phyloP scores from a whole-genome alignment of 2,797 vertebrate genomes.

The Enteromius thamalakanensis region DNA sequence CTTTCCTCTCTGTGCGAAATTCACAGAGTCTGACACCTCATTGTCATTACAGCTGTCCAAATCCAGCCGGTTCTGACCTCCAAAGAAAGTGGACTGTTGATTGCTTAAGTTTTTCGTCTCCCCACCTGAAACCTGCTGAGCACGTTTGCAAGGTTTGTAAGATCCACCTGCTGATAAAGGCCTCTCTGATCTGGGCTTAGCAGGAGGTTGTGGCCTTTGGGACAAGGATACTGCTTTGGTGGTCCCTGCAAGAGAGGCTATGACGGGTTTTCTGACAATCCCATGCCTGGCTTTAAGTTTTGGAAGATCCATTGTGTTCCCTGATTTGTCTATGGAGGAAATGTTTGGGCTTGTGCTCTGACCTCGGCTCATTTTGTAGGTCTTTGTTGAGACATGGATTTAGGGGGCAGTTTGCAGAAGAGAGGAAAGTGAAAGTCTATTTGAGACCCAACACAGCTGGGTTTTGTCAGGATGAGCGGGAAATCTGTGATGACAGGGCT shows the following conservation, averaged over 20 bases:
- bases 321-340: slow-evolving; percentile 44
- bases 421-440: slow-evolving; percentile 41
- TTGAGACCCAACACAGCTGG: slow-evolving; percentile 45
- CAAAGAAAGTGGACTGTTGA: background rate
- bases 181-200: slow-evolving; percentile 54
- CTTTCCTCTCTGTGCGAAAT: slow-evolving; percentile 36
- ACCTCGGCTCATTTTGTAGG: slow-evolving; percentile 27
- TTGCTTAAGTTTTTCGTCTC: slow-evolving; percentile 13
- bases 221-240: slow-evolving; percentile 60
- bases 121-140: slow-evolving; percentile 44
- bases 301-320: slow-evolving; percentile 47
- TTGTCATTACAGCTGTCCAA: slow-evolving; percentile 39
- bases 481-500: slow-evolving; percentile 39
- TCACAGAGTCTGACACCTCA: slow-evolving; percentile 30
- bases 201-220: slow-evolving; percentile 55
- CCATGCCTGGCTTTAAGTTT: slow-evolving; percentile 4
- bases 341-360: slow-evolving; percentile 54
- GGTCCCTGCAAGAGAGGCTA: slow-evolving; percentile 69
- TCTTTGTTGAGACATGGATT: slow-evolving; percentile 36
- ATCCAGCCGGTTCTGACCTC: slow-evolving; percentile 7
- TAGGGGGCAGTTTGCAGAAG: slow-evolving; percentile 45
- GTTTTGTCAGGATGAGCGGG: slow-evolving; percentile 49
- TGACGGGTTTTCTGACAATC: slow-evolving; percentile 64
- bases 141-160: slow-evolving; percentile 9
- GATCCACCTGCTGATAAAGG: slow-evolving; percentile 37